Evolutionary conservation across 2,797 vertebrate genomes (phyloP).

Genomic region (Aratinga solstitialis): DNA sequence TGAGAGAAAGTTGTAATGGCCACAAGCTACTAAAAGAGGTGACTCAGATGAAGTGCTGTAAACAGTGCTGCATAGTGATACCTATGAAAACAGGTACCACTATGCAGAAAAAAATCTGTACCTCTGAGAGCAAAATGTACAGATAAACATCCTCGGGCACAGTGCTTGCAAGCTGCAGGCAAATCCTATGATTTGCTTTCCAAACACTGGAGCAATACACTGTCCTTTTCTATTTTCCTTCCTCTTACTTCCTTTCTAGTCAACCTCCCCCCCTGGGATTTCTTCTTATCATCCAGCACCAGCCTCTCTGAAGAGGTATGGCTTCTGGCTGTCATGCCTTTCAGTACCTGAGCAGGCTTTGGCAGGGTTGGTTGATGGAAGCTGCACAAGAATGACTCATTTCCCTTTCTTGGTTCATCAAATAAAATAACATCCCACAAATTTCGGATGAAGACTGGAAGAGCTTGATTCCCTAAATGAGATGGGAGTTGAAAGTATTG

Average conservation of each 20-base stretch:
- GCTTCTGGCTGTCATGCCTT: slow-evolving; percentile 5
- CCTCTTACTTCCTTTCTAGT: slow-evolving; percentile 37
- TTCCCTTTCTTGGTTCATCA: slow-evolving; percentile 1
- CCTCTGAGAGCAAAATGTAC: not conserved
- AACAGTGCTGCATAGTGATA: not conserved
- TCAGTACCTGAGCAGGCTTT: slow-evolving; percentile 41
- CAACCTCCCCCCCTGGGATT: not conserved
- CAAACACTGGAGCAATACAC: not conserved
- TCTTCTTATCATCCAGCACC: slow-evolving; percentile 44
- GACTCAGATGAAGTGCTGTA: not conserved
- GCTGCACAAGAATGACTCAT: slow-evolving; percentile 18
- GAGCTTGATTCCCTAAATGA: not conserved
- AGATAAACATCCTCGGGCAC: not conserved
- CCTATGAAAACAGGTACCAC: not conserved
- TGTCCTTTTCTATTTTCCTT: slow-evolving; percentile 1
- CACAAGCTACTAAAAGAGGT: not conserved
- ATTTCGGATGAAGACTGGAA: not conserved
- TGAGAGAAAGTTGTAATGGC: not conserved
- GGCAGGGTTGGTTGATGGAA: not conserved
- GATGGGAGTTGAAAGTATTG: not conserved
- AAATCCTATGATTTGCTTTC: slow-evolving; percentile 7
- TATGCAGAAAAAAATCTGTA: not conserved
- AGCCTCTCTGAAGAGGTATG: slow-evolving; percentile 37
- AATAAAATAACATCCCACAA: slow-evolving; percentile 1
- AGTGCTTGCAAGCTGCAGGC: not conserved